Evolutionary conservation across 1,140 invertebrate genomes (phyloP), one percentile per base, ranked within the genome.

Genomic region (Nymphalis io): DNA sequence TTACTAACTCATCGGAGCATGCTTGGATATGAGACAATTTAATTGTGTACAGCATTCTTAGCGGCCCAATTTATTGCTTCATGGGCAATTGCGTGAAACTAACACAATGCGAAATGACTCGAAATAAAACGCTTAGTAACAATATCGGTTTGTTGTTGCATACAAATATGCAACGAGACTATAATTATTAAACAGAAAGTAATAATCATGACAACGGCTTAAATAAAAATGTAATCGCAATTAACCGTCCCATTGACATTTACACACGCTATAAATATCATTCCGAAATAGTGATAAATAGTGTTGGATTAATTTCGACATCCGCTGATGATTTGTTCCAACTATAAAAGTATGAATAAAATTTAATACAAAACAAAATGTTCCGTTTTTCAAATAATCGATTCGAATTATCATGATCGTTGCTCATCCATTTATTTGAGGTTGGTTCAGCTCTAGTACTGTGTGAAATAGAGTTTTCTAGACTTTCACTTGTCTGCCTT

Each of bases 41-140:
- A 85, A 84, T 88, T 86, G 79, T 88, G 78, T 73, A 70, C 74
- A 77, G 78, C 80, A 84, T 84, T 82, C 81, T 72, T 79, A 76
- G 68, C 67, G 61, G 55, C 66, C 53, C 76, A 73, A 82, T 81
- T 79, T 81, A 81, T 79, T 73, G 65, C 73, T 79, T 72, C 68
- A 55, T 66, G 62, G 61, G 46, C 60, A 70, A 77, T 69, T 73
- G 59, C 51, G 42, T 70, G 60, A 55, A 55, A 55, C 51, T 15
- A n/a, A 55, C 51, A 55, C 15, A 16, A 23, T 21, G 21, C 6
- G 20, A 55, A 55, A 21, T 55, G 51, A 55, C 21, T 27, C 13
- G 51, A 55, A 23, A 55, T 55, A 55, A 55, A 55, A 55, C 23
- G 51, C 21, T 55, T 27, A n/a, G 51, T 44, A 44, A 44, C 21